Percentiles rank a stretch among this genome's conserved stretches.
These are phyloP conservation scores for Agrotis ipsilon DNA, from an alignment of 2,888 invertebrate species.

Conservation along the genomic window DNA sequence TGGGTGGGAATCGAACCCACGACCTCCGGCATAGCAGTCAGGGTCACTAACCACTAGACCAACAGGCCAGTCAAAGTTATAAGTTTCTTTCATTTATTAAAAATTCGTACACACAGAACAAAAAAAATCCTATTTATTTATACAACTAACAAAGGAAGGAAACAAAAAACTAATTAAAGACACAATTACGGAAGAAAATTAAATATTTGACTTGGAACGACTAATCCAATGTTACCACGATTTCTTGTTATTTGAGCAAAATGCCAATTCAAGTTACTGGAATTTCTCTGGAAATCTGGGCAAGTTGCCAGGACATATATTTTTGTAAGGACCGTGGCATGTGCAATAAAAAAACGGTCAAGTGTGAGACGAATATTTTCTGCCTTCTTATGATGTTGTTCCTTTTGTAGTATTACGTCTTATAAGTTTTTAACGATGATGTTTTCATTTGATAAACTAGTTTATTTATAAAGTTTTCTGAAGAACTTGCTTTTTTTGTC, in stretches of 20 bases:
- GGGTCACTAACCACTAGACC: too few species aligned
- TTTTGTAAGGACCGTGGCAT: slow-evolving; percentile 35
- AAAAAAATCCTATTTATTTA: slow-evolving; percentile 12
- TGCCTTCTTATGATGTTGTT: slow-evolving; percentile 7
- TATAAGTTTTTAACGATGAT: not conserved
- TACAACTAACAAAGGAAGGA: not conserved
- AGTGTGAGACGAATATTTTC: slow-evolving; percentile 49
- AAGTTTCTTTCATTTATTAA: not conserved
- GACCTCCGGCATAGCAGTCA: too few species aligned
- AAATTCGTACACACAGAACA: not conserved
- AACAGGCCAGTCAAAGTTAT: too few species aligned
- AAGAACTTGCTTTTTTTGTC: too few species aligned
- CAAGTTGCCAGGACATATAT: slow-evolving; percentile 54
- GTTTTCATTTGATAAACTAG: not conserved
- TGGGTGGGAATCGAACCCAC: too few species aligned
- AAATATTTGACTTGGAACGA: slow-evolving; percentile 31
- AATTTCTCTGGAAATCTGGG: slow-evolving; percentile 51
- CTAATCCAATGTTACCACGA: slow-evolving; percentile 35
- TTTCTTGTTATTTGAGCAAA: slow-evolving; percentile 53
- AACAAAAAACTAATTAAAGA: slow-evolving; percentile 30
- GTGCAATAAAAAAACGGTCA: slow-evolving; percentile 46
- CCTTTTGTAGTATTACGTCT: not conserved
- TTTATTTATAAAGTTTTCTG: not conserved
- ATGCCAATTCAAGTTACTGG: slow-evolving; percentile 51
- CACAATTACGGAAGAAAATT: slow-evolving; percentile 32